These are phyloP conservation scores for Aplysia californica DNA, from an alignment of 1,140 invertebrate genomes.

Conservation along the genomic window DNA sequence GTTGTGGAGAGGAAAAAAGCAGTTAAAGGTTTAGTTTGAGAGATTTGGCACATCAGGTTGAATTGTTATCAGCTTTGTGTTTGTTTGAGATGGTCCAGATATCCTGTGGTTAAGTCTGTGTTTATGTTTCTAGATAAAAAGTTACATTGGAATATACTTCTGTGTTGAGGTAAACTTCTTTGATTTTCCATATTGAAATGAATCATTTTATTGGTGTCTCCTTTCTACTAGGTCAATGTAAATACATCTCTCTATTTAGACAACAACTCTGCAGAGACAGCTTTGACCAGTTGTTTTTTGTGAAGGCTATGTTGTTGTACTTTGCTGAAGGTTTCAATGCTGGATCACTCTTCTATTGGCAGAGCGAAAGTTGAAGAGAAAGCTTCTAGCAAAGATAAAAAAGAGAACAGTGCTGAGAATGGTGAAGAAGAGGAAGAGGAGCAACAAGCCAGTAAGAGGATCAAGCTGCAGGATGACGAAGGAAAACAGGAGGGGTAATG, in stretches of 20 bases:
- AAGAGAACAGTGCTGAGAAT: not conserved
- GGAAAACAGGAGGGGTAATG: not conserved
- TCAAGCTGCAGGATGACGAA: conserved; percentile 11
- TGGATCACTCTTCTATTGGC: too few relatives aligned
- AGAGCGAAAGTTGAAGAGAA: not conserved
- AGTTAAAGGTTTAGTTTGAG: not conserved
- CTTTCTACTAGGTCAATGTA: too few relatives aligned
- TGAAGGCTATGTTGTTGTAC: too few relatives aligned
- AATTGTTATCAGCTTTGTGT: not conserved
- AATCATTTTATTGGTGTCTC: not conserved
- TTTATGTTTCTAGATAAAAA: not conserved
- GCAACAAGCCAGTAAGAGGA: conserved; percentile 11
- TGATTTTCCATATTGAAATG: not conserved
- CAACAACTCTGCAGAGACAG: not conserved
- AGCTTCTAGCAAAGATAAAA: not conserved
- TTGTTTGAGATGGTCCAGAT: not conserved
- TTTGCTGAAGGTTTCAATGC: too few relatives aligned
- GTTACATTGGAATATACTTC: not conserved
- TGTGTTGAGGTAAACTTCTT: not conserved
- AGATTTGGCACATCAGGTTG: not conserved
- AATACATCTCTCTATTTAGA: not conserved
- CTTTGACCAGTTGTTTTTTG: too few relatives aligned
- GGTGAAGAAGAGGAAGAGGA: not conserved
- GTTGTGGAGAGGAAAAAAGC: not conserved
- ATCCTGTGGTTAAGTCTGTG: not conserved